Percentiles rank a stretch among this genome's conserved stretches.
phyloP scores from a whole-genome alignment of 2,888 invertebrate species.

The Limulus polyphemus region DNA sequence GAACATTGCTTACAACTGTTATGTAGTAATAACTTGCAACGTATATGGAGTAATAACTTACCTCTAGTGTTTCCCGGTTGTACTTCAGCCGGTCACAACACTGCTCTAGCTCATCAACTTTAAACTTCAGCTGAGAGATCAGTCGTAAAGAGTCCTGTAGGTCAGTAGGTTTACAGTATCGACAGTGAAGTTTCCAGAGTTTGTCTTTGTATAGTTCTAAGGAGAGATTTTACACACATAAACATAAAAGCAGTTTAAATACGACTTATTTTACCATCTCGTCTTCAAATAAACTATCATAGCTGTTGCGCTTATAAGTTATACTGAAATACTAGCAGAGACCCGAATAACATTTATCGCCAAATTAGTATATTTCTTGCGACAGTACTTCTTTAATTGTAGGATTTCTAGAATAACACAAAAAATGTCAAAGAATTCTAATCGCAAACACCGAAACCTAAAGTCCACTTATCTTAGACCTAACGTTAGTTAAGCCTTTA shows the following conservation, averaged over 20 bases:
- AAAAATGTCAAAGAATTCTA: too few species aligned
- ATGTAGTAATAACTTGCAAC: not conserved
- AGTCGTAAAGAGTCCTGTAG: constrained; percentile 17
- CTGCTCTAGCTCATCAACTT: constrained; percentile 21
- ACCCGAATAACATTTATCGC: too few species aligned
- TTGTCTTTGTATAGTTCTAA: constrained; percentile 22
- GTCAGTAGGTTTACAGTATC: constrained; percentile 15
- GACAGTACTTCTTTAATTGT: not conserved
- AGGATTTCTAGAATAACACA: too few species aligned
- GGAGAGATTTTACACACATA: not conserved
- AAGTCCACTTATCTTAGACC: too few species aligned
- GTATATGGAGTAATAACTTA: not conserved
- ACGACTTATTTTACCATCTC: too few species aligned
- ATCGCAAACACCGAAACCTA: too few species aligned
- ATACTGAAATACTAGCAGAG: too few species aligned
- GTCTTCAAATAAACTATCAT: too few species aligned
- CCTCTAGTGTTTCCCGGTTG: constrained; percentile 20
- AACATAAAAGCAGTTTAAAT: too few species aligned
- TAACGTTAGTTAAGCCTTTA: too few species aligned
- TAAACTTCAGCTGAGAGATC: constrained; percentile 18
- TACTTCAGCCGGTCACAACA: constrained; percentile 21
- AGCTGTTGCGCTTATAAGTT: too few species aligned
- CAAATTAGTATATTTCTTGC: not conserved
- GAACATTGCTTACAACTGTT: too few species aligned
- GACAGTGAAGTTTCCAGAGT: constrained; percentile 23